These are phyloP conservation scores for Prionailurus viverrinus DNA, from an alignment of 2,113 vertebrate species.

Conservation along the genomic window DNA sequence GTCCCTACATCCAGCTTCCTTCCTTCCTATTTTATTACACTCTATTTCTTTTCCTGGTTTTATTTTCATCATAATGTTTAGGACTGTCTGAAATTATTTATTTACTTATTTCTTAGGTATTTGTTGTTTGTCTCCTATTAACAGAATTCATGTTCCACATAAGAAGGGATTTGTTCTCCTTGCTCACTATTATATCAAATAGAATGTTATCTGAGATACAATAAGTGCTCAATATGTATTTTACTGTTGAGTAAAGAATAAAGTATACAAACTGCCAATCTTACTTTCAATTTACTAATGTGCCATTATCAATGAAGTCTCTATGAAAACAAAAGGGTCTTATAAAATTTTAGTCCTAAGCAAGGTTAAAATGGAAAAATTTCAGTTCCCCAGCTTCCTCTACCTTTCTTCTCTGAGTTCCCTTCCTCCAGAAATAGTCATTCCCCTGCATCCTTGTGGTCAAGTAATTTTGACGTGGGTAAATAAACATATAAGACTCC, in stretches of 20 bases:
- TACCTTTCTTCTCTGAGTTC: background rate
- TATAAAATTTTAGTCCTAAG: slow-evolving; percentile 23
- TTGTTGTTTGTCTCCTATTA: slow-evolving; percentile 2
- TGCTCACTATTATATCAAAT: background rate
- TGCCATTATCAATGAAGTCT: background rate
- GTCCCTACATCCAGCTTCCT: background rate
- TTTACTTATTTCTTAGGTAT: background rate
- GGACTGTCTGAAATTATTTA: background rate
- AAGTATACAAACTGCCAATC: background rate
- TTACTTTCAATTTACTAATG: background rate
- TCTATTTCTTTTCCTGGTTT: background rate
- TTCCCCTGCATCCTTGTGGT: background rate
- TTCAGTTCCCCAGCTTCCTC: background rate
- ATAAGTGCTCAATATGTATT: background rate
- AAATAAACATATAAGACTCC: background rate
- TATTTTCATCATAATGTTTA: slow-evolving; percentile 3
- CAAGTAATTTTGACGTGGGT: slow-evolving; percentile 31
- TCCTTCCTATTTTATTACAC: background rate
- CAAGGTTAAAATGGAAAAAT: background rate
- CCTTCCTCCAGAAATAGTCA: background rate
- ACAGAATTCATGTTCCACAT: background rate
- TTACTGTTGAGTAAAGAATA: slow-evolving; percentile 29
- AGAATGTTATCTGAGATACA: background rate
- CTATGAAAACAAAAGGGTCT: slow-evolving; percentile 6
- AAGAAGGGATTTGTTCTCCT: background rate